Evolutionary conservation across 2,113 vertebrate genomes (phyloP).

Genomic region (Gasterosteus nipponicus): DNA sequence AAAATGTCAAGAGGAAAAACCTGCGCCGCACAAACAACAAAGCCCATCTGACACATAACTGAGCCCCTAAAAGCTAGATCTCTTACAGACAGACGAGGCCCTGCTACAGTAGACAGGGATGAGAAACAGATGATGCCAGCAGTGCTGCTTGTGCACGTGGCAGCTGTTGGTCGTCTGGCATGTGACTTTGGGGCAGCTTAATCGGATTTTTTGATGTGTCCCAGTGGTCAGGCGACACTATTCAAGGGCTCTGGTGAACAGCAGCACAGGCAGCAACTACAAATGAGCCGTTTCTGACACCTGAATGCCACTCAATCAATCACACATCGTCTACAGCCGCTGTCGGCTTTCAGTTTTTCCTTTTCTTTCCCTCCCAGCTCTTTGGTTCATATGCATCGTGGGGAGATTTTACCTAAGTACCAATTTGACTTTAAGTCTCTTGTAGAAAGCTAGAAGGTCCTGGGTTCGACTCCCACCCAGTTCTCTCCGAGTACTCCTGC

Average conservation of each 20-base stretch:
- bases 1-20: slow-evolving; percentile 63
- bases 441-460: too few species aligned
- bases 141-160: slow-evolving; percentile 46
- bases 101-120: slow-evolving; percentile 50
- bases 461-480: too few species aligned
- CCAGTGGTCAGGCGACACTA: slow-evolving; percentile 58
- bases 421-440: slow-evolving; percentile 9
- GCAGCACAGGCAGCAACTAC: slow-evolving; percentile 69
- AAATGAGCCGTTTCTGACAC: slow-evolving; percentile 77
- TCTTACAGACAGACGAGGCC: slow-evolving; percentile 53
- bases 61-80: slow-evolving; percentile 62
- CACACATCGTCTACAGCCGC: slow-evolving; percentile 50
- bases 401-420: slow-evolving; percentile 38
- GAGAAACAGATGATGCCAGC: slow-evolving; percentile 59
- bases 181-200: slow-evolving; percentile 72
- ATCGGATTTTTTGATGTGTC: slow-evolving; percentile 79
- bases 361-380: slow-evolving; percentile 20
- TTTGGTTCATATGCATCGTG: slow-evolving; percentile 60
- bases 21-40: slow-evolving; percentile 46
- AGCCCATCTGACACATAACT: slow-evolving; percentile 62
- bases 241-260: slow-evolving; percentile 63
- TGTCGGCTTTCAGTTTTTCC: slow-evolving; percentile 18
- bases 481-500: too few species aligned
- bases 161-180: slow-evolving; percentile 68
- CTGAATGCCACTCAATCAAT: slow-evolving; percentile 76